Base-by-base conservation (phyloP, 2,888 invertebrate species). In the Chorisops tibialis region DNA sequence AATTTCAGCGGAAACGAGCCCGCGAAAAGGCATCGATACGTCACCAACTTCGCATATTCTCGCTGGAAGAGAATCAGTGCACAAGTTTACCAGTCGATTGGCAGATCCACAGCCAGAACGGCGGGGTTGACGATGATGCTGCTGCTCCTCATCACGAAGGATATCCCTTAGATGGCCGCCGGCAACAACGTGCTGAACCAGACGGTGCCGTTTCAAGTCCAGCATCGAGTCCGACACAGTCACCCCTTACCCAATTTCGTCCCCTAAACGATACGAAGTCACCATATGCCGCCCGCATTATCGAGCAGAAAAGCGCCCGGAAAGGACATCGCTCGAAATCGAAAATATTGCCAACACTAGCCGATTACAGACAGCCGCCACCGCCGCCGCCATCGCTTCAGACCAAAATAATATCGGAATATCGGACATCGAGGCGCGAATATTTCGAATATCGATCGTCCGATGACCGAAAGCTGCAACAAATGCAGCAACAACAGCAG, bases 1-100 rank as follows among this genome's bases (percentile, higher is more conserved):
- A 93, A 75, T 93, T 93, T 75, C 91, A 92, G 74, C 82, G 86
- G 66, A 92, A 93, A 76, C 81, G 93, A 45, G 91, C 90, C 38
- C 78, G 86, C 66, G 88, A 89, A 76, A 89, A 88, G 74, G 88
- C 87, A 0, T 85, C 79, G 67, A 89, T 91, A 65, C 79, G 89
- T 24, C 88, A 91, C 68, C 91, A 91, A 73, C 76, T 91, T 67
- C 78, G 89, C 47, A 78, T 90, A 19, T 88, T 87, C 70, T 86
- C 85, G 54, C 82, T 87, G 70, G 85, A 87, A 14, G 82, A 82
- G 69, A 76, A 76, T 48, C 59, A 59, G 49, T 82, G 81, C 74
- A 78, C 81, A 68, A 86, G 85, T 73, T 79, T 86, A 74, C 85
- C 86, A 0, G 68, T 62, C 21, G 68, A 69, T 22, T 69, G 67